Evolutionary conservation across 2,888 invertebrate genomes (phyloP).

Genomic region (Tachystola acroxantha): DNA sequence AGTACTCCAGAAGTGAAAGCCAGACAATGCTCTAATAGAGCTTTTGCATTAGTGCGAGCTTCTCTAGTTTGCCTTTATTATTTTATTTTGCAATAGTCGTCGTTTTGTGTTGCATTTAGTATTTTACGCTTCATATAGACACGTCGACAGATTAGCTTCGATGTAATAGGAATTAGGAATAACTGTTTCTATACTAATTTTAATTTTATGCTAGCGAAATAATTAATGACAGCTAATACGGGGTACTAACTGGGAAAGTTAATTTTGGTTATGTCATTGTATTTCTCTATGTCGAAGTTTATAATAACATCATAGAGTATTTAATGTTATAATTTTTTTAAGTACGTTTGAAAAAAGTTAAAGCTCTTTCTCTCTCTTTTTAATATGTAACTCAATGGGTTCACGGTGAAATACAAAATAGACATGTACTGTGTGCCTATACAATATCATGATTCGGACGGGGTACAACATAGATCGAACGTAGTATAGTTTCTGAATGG

Average conservation of each 20-base stretch:
- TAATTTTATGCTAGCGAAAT: slow-evolving; percentile 49
- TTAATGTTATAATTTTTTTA: no score
- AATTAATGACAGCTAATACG: slow-evolving; percentile 16
- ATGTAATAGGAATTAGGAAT: background rate
- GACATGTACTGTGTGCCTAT: no score
- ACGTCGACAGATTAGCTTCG: background rate
- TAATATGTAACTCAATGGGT: no score
- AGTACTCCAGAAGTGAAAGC: no score
- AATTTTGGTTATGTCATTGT: background rate
- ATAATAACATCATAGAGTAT: no score
- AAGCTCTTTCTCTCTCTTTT: no score
- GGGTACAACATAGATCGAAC: no score
- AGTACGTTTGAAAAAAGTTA: no score
- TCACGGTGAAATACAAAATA: no score
- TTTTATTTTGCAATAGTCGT: slow-evolving; percentile 41
- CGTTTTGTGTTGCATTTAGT: slow-evolving; percentile 36
- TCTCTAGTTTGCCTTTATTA: slow-evolving; percentile 22
- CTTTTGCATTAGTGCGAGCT: background rate
- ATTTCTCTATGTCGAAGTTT: background rate
- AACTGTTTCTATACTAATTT: slow-evolving; percentile 39
- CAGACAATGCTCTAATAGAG: no score
- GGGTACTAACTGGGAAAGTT: slow-evolving; percentile 28
- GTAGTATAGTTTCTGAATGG: no score
- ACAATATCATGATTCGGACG: no score
- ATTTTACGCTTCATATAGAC: slow-evolving; percentile 41